These are phyloP conservation scores for Idris sp. DNA, from an alignment of 1,140 invertebrate genomes.

Conservation along the genomic window DNA sequence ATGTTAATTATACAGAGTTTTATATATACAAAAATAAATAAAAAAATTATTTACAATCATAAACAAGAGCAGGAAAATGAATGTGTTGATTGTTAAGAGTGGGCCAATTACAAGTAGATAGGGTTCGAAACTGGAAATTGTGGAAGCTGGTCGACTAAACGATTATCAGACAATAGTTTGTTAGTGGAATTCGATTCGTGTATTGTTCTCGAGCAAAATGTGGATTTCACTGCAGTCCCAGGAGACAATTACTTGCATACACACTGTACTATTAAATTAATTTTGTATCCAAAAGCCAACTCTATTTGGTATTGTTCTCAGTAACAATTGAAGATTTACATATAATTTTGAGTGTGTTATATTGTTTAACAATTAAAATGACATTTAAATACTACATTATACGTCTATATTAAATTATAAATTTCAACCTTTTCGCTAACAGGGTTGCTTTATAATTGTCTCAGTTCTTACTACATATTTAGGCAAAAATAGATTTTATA, in stretches of 20 bases:
- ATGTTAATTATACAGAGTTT: constrained; percentile 9
- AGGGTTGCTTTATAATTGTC: no score
- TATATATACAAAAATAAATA: background rate
- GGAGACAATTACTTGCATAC: constrained; percentile 58
- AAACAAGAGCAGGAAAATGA: constrained; percentile 32
- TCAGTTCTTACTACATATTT: no score
- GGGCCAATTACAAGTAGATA: constrained; percentile 26
- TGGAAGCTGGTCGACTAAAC: constrained; percentile 62
- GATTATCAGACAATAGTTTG: constrained; percentile 78
- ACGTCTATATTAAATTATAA: no score
- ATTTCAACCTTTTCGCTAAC: no score
- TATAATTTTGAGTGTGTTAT: no score
- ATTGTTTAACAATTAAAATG: no score
- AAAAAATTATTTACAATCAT: constrained; percentile 28
- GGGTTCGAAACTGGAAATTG: constrained; percentile 47
- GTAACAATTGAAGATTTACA: no score
- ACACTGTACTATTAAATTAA: no score
- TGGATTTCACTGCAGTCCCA: constrained; percentile 71
- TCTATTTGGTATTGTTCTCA: no score
- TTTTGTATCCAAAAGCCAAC: no score
- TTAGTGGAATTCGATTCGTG: constrained; percentile 76
- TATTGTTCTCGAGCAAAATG: constrained; percentile 76
- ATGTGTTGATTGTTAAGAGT: constrained; percentile 56
- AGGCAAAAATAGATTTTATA: no score
- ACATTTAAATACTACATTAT: no score